Conservation (phyloP, 2,888 invertebrate genomes). For the Onchidella celtica region DNA sequence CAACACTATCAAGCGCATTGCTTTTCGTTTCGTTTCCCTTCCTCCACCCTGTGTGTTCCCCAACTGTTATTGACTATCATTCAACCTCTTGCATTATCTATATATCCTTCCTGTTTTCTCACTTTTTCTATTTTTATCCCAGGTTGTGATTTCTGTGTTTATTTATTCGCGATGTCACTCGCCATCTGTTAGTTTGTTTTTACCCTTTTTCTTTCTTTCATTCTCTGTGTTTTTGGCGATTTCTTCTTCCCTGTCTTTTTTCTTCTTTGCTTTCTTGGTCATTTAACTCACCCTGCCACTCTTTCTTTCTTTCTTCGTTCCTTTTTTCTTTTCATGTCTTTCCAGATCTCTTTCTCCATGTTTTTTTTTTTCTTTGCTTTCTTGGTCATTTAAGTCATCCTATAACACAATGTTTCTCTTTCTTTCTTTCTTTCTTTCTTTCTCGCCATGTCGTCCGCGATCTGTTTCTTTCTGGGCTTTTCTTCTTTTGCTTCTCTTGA, state of each 20-base stretch:
- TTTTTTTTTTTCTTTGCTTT: neutral
- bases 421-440: slow-evolving; percentile 12
- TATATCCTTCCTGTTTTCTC: neutral
- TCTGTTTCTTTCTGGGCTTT: neutral
- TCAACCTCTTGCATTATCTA: too few relatives aligned
- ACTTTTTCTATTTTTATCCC: neutral
- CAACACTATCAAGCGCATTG: too few relatives aligned
- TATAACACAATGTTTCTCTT: too few relatives aligned
- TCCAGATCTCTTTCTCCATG: slow-evolving; percentile 7
- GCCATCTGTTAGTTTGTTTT: neutral
- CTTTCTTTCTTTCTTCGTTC: neutral
- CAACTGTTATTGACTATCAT: too few relatives aligned
- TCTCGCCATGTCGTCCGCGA: neutral
- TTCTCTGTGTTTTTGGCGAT: neutral
- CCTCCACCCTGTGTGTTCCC: too few relatives aligned
- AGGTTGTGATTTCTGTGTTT: too few relatives aligned
- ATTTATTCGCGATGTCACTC: neutral
- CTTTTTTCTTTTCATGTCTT: neutral
- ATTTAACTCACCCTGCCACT: neutral
- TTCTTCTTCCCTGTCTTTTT: neutral
- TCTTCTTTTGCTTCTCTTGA: neutral
- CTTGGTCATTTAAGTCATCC: neutral
- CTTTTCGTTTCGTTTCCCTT: too few relatives aligned
- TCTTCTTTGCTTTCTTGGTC: neutral
- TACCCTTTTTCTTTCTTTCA: neutral